These are phyloP conservation scores for Pseudopleuronectes americanus DNA, from an alignment of 2,797 vertebrate genomes.

Conservation along the genomic window DNA sequence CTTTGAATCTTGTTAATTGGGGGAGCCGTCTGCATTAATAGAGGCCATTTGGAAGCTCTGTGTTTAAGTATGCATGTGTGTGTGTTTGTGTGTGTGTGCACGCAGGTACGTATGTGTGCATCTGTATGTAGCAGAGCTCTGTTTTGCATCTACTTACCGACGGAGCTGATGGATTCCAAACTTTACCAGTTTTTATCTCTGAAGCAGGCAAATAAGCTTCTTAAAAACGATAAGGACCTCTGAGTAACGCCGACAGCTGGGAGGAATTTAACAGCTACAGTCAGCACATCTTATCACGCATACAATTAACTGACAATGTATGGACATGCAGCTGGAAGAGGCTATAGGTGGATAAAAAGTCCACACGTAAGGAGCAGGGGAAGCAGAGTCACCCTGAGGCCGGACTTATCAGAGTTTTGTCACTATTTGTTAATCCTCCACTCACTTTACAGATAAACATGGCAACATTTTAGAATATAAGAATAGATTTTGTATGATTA, in stretches of 20 bases:
- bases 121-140: conserved; percentile 33
- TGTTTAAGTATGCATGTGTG: conserved; percentile 62
- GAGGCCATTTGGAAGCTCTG: conserved; percentile 87
- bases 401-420: conserved; percentile 46
- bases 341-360: conserved; percentile 1
- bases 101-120: conserved; percentile 13
- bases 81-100: conserved; percentile 3
- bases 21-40: conserved; percentile 90
- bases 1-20: conserved; percentile 92
- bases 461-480: conserved; percentile 8
- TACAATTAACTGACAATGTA: conserved; percentile 44
- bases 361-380: background rate
- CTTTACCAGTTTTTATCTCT: conserved; percentile 54
- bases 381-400: conserved; percentile 34
- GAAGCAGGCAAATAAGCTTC: conserved; percentile 63
- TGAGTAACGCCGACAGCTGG: conserved; percentile 56
- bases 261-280: conserved; percentile 38
- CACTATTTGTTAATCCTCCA: conserved; percentile 47
- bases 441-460: conserved; percentile 39
- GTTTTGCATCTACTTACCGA: conserved; percentile 47
- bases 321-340: conserved; percentile 37
- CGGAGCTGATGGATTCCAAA: conserved; percentile 50
- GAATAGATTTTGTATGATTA: conserved; percentile 27
- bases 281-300: conserved; percentile 49
- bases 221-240: conserved; percentile 75